Evolutionary conservation across 1,140 invertebrate species (phyloP), one percentile per base, ranked within the genome.

Genomic region (Drepana arcuata): DNA sequence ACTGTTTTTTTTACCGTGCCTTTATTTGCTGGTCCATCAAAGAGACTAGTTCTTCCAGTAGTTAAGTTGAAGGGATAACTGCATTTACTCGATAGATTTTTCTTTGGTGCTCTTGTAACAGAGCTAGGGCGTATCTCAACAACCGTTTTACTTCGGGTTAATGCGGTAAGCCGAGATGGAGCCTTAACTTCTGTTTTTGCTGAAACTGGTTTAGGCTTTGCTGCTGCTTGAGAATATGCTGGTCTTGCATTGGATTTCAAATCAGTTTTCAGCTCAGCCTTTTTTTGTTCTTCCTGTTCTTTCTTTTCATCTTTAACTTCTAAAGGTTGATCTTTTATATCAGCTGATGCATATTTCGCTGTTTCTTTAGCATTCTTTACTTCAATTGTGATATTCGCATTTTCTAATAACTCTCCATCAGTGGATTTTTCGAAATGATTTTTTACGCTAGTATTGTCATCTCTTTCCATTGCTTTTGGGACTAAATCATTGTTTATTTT

Each of bases 71-170:
- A 84, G 9, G 83, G 83, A 51, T 84, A 84, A 37, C 83, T 84
- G 34, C 83, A 81, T 63, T 79, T 81, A 34, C 37, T 77, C 2
- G 59, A 42, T 46, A 62, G 67, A 28, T 60, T 70, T 44, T 63
- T 67, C 44, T 67, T 77, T 16, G 67, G 64, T 18, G 57, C 38
- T 53, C 64, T 73, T n/a, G 58, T 39, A 11, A 37, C 44, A 9
- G 58, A 33, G 21, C 30, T 57, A 1, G 72, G 55, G 14, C 68
- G 51, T 23, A 87, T 85, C 69, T 86, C 85, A 2, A 85, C 80
- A n/a, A 86, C 83, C 27, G 86, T 87, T 53, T 85, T 87, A 53
- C 86, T 87, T 58, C 86, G 67, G 11, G 75, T 45, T 35, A 87
- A 41, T 7, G 55, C 37, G 14, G 34, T 52, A 11, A 47, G 34